A percentile compares a stretch with the other conserved stretches of the same genome.
These are phyloP conservation scores for Aphodius granarius DNA, from an alignment of 2,888 invertebrate species.

Conservation along the genomic window DNA sequence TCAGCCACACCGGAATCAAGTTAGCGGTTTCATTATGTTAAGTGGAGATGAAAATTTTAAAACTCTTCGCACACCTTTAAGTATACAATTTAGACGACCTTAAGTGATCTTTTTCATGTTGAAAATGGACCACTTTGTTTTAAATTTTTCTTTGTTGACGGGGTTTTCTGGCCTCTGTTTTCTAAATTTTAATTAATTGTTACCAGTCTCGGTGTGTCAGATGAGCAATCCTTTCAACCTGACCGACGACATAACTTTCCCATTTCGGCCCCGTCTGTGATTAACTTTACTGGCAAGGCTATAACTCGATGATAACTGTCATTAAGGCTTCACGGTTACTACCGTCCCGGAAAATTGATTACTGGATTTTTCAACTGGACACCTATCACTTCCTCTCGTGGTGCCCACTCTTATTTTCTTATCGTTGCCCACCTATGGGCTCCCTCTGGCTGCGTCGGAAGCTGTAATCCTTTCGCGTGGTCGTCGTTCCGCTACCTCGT, in stretches of 20 bases:
- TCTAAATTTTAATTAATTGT: neutral
- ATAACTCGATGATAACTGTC: neutral
- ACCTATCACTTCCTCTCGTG: neutral
- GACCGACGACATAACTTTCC: neutral
- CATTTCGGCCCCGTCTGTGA: neutral
- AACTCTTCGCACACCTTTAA: neutral
- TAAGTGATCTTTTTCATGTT: neutral
- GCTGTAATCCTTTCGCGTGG: neutral
- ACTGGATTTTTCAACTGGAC: neutral
- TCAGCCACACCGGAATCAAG: constrained; percentile 47
- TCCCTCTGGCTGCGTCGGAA: constrained; percentile 40
- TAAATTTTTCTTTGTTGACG: neutral
- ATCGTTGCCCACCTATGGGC: constrained; percentile 40
- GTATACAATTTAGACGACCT: neutral
- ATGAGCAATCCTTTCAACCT: neutral
- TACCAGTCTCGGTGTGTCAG: constrained; percentile 23
- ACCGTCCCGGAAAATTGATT: neutral
- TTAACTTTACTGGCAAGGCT: neutral
- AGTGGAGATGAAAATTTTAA: constrained; percentile 37
- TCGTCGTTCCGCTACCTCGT: constrained; percentile 43
- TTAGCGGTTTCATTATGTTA: constrained; percentile 49
- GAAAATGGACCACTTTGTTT: neutral
- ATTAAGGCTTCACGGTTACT: neutral
- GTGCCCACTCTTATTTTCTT: neutral
- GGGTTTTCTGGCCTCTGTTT: neutral